A percentile compares a stretch with the other conserved stretches of the same genome.
Evolutionary conservation across 2,113 vertebrate genomes (phyloP).

Genomic region (Corapipo altera): DNA sequence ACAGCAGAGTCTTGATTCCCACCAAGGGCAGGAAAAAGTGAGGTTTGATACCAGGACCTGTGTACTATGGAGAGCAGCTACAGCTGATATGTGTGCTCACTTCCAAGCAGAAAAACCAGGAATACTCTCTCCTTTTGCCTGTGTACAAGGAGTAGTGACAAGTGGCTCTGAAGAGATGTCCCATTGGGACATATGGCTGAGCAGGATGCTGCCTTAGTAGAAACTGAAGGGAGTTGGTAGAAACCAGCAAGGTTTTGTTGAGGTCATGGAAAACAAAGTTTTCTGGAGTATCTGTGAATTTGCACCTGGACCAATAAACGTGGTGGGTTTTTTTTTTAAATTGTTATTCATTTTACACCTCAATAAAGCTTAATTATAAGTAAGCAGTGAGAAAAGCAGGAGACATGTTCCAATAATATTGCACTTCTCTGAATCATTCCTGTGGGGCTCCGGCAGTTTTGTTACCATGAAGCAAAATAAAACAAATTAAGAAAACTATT

Average conservation of each 20-base stretch:
- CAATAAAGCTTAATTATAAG: conserved; percentile 86
- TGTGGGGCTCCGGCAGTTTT: conserved; percentile 65
- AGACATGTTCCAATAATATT: conserved; percentile 74
- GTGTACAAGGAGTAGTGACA: not conserved
- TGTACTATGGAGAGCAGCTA: not conserved
- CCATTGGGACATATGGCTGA: not conserved
- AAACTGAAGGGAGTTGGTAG: not conserved
- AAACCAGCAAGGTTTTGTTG: not conserved
- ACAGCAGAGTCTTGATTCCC: not conserved
- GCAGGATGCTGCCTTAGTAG: not conserved
- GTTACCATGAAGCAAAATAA: conserved; percentile 71
- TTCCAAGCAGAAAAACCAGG: not conserved
- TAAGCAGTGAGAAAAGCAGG: conserved; percentile 78
- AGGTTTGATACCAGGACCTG: not conserved
- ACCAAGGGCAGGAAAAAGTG: not conserved
- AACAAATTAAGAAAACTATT: conserved; percentile 81
- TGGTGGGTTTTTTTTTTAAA: conserved; percentile 45
- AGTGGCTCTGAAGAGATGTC: not conserved
- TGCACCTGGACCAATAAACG: conserved; percentile 79
- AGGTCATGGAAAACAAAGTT: conserved; percentile 55
- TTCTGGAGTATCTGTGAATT: conserved; percentile 41
- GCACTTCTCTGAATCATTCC: conserved; percentile 75
- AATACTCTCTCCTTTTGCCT: not conserved
- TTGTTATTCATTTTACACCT: conserved; percentile 83
- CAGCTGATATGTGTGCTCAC: not conserved